These are phyloP conservation scores for Telenomus remus DNA, from an alignment of 1,140 invertebrate genomes.

Conservation along the genomic window DNA sequence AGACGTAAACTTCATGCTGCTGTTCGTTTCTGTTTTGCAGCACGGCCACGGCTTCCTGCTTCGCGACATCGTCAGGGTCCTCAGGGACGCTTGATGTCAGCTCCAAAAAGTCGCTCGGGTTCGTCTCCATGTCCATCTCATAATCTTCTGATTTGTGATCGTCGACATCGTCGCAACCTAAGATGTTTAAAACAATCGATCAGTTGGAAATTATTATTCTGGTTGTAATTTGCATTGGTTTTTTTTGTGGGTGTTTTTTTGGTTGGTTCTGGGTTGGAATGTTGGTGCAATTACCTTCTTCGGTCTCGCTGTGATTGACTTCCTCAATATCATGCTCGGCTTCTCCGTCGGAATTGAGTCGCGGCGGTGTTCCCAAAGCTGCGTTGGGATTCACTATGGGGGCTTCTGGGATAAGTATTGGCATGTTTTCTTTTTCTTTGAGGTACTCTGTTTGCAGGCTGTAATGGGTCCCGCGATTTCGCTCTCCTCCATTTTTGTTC, in stretches of 20 bases:
- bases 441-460: constrained; percentile 63
- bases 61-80: constrained; percentile 62
- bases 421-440: constrained; percentile 70
- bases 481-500: constrained; percentile 43
- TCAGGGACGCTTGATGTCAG: constrained; percentile 70
- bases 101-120: constrained; percentile 72
- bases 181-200: not conserved
- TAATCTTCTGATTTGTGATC: constrained; percentile 72
- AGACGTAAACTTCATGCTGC: constrained; percentile 74
- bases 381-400: constrained; percentile 74
- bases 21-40: constrained; percentile 68
- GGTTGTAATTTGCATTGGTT: constrained; percentile 7
- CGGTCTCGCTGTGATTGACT: constrained; percentile 68
- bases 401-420: constrained; percentile 72
- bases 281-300: constrained; percentile 65
- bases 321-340: constrained; percentile 70
- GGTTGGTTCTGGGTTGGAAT: too few species aligned
- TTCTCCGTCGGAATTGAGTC: constrained; percentile 72
- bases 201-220: not conserved
- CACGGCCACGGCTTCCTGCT: constrained; percentile 37
- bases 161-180: constrained; percentile 61
- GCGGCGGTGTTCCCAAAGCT: constrained; percentile 72
- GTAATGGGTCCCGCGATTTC: constrained; percentile 43
- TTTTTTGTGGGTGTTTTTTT: constrained; percentile 6
- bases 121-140: constrained; percentile 75